Evolutionary conservation across 2,113 vertebrate genomes (phyloP), one percentile per base, ranked within the genome.

Genomic region (Ursus arctos): DNA sequence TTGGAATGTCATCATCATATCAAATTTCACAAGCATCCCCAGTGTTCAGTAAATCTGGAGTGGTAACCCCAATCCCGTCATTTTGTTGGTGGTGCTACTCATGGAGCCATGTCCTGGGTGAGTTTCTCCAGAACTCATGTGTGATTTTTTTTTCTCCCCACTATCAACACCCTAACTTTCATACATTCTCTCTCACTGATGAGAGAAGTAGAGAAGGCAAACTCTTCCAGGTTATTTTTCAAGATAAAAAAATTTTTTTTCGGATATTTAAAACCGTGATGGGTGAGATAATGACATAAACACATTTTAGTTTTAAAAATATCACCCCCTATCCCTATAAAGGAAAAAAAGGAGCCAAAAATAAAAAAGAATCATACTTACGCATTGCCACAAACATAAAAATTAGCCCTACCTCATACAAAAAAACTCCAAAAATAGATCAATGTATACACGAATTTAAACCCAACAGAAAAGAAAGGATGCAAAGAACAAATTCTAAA

Each of bases 51-150:
- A 33, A 4, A 40, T 92, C 59, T 92, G 90, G 79, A 71, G 14
- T 87, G 81, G 95, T 97, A 98, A 93, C n/a, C 12, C 12, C 53
- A 90, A 43, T 94, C 43, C 22, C 16, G 33, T 82, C 36, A 61
- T 98, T 97, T 98, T 88, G 6, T 88, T 97, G 65, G 28, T 97
- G 67, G 85, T 85, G 15, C 94, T 97, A 47, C 36, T 51, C 69
- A 47, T 14, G 94, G 21, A 19, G 21, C 22, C 55, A 36, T 43
- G 28, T 69, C 83, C 92, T 94, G 47, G 65, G 59, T 55, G 18
- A 69, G 92, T 95, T 97, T 95, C 61, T 94, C 61, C 13, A 95
- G n/a, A 31, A 63, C 3, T 77, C 10, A 1, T 3, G 49, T 84
- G 77, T 96, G 79, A 95, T 69, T 94, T 96, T 76, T 93, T 87